Conservation (phyloP, 23 tunicate genomes). For the Ciona savignyi region DNA sequence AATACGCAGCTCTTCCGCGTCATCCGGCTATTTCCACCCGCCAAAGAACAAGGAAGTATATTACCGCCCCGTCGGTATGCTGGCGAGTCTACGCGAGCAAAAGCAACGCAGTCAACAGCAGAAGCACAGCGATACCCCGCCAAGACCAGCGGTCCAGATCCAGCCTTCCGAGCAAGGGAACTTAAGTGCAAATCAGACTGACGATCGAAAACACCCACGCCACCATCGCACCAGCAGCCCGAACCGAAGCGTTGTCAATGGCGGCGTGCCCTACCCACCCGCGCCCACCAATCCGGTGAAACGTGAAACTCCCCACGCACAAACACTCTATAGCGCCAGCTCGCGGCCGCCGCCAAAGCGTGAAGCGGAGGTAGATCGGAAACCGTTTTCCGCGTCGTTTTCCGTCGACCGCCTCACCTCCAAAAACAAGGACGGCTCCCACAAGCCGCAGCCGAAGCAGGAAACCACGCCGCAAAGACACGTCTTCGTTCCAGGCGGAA, state of each 20-base stretch:
- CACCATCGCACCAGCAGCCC: background rate
- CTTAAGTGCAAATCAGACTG: background rate
- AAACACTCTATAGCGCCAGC: too few species aligned
- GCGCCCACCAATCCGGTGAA: too few species aligned
- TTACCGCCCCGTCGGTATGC: constrained; percentile 48
- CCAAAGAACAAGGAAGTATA: constrained; percentile 13
- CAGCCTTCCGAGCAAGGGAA: background rate
- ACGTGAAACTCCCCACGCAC: too few species aligned
- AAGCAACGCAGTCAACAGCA: constrained; percentile 2
- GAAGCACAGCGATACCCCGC: background rate
- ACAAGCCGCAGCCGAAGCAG: background rate
- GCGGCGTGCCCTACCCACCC: too few species aligned
- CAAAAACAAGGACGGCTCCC: background rate
- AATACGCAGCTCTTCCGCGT: background rate
- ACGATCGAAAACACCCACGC: background rate
- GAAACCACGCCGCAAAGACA: background rate
- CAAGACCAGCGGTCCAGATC: background rate
- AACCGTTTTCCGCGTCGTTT: constrained; percentile 30
- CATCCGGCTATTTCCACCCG: background rate
- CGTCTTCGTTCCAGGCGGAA: background rate
- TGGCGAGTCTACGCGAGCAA: constrained; percentile 23
- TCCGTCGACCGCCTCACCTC: constrained; percentile 40
- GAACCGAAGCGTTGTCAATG: too few species aligned
- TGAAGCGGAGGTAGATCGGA: constrained; percentile 1
- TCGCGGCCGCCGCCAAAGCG: background rate